Evolutionary conservation across 2,113 vertebrate species (phyloP).

Genomic region (Pygoscelis antarcticus): DNA sequence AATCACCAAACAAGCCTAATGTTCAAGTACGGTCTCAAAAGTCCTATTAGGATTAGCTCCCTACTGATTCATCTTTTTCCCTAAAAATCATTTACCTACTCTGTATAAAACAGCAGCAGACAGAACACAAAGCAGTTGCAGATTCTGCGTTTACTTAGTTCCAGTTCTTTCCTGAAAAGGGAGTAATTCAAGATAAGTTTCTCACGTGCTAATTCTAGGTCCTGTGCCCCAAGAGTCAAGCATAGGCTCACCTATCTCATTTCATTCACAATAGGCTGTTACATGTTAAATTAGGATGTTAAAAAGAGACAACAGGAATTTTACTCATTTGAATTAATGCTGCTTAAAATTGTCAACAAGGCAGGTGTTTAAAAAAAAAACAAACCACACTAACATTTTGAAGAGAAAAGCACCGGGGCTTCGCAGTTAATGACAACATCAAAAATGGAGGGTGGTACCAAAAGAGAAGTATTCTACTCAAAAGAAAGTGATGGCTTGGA

Average conservation of each 20-base stretch:
- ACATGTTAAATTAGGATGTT: background rate
- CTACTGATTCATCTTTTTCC: background rate
- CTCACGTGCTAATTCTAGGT: background rate
- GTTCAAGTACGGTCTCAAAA: background rate
- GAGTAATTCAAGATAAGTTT: background rate
- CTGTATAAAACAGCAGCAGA: background rate
- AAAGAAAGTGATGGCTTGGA: conserved; percentile 41
- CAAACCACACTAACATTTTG: background rate
- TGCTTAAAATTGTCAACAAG: conserved; percentile 16
- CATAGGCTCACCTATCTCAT: background rate
- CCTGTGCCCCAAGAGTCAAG: background rate
- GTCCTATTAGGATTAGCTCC: background rate
- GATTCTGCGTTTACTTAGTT: background rate
- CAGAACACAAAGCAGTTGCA: background rate
- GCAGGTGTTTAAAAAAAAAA: background rate
- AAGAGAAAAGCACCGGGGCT: conserved; percentile 10
- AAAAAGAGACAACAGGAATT: background rate
- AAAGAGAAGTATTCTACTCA: conserved; percentile 8
- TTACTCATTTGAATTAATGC: background rate
- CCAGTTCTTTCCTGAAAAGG: background rate
- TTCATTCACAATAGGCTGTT: background rate
- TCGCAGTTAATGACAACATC: conserved; percentile 33
- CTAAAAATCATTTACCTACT: background rate
- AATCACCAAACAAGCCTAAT: background rate
- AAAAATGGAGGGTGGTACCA: background rate